Evolutionary conservation across 2,113 vertebrate species (phyloP).

Genomic region (Sciurus niger): DNA sequence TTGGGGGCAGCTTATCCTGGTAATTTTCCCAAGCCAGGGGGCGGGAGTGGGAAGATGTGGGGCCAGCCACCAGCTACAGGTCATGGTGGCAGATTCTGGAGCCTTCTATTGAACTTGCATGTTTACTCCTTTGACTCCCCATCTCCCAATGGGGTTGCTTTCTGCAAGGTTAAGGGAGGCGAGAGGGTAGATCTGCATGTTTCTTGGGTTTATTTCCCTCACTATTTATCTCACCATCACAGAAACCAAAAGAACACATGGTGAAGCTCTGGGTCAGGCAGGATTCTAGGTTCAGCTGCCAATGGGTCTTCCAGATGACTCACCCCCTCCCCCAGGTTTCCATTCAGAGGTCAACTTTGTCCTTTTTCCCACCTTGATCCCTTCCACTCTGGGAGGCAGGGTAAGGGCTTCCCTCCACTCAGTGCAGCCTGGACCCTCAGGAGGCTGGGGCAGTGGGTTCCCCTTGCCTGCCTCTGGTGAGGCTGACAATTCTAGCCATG

Average conservation of each 20-base stretch:
- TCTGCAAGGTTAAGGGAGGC: not conserved
- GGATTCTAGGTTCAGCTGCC: conserved; percentile 38
- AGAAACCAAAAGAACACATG: conserved; percentile 1
- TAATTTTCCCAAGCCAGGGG: not conserved
- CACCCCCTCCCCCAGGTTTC: fast-evolving
- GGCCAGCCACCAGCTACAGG: not conserved
- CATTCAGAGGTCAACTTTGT: not conserved
- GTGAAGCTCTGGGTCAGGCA: not conserved
- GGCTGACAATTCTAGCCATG: not conserved
- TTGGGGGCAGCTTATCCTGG: not conserved
- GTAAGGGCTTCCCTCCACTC: not conserved
- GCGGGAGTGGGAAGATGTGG: not conserved
- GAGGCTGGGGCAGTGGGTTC: not conserved
- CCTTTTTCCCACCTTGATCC: not conserved
- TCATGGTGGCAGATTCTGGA: not conserved
- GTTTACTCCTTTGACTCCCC: fast-evolving
- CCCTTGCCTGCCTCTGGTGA: not conserved
- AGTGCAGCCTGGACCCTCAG: not conserved
- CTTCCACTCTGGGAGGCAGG: not conserved
- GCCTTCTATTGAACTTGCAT: not conserved
- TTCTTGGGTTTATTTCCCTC: conserved; percentile 15
- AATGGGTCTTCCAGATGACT: not conserved
- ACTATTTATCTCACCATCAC: conserved; percentile 41
- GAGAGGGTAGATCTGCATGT: conserved; percentile 16
- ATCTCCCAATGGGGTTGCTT: not conserved